A percentile compares a stretch with the other conserved stretches of the same genome.
Conservation (phyloP, 1,140 invertebrate species). For the Drosophila grimshawi region DNA sequence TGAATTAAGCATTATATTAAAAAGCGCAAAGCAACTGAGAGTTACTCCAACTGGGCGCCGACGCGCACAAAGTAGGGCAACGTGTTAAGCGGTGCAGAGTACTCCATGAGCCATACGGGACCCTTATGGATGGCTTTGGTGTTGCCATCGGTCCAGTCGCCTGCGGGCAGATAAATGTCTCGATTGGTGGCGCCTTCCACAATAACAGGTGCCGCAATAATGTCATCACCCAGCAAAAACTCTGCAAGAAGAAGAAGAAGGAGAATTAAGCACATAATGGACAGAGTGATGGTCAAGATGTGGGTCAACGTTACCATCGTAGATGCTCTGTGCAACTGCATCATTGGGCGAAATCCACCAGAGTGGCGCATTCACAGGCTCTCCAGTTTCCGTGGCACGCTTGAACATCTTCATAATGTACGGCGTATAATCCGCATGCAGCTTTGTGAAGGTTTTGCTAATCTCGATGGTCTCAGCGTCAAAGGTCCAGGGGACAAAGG, state of each 20-base stretch:
- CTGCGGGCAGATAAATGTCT: slow-evolving; percentile 91
- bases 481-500: slow-evolving; percentile 94
- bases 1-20: background rate
- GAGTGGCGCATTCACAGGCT: slow-evolving; percentile 93
- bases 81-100: slow-evolving; percentile 88
- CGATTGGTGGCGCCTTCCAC: slow-evolving; percentile 87
- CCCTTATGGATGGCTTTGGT: slow-evolving; percentile 85
- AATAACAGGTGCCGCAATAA: slow-evolving; percentile 94
- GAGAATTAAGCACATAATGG: background rate
- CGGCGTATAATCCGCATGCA: slow-evolving; percentile 89
- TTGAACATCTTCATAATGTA: slow-evolving; percentile 87
- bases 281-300: too few relatives aligned
- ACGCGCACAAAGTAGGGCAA: slow-evolving; percentile 88
- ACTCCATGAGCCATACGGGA: slow-evolving; percentile 88
- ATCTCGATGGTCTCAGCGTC: slow-evolving; percentile 89
- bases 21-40: background rate
- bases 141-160: slow-evolving; percentile 88
- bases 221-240: slow-evolving; percentile 92
- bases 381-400: slow-evolving; percentile 87
- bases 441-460: slow-evolving; percentile 87
- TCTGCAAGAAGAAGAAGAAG: slow-evolving; percentile 85
- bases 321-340: slow-evolving; percentile 87
- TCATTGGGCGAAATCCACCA: slow-evolving; percentile 95
- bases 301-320: slow-evolving; percentile 86
- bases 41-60: slow-evolving; percentile 49